Percentiles rank a stretch among this genome's conserved stretches.
Conservation (phyloP, 2,113 vertebrate species). For the Acinonyx jubatus region DNA sequence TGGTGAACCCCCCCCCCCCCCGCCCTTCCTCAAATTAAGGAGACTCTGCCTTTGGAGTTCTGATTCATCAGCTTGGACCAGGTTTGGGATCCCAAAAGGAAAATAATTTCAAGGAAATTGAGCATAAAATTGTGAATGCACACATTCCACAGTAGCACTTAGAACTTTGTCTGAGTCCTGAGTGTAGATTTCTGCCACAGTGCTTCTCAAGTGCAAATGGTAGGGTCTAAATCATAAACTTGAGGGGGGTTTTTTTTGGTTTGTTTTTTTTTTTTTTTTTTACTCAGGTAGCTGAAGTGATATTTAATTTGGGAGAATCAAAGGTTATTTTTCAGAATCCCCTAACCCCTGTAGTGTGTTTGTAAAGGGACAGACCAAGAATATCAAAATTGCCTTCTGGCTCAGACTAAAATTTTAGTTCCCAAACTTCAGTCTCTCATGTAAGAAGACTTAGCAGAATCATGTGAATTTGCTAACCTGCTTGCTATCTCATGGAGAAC, state of each 20-base stretch:
- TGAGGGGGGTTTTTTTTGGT: background rate
- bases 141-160: background rate
- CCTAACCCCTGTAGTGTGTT: background rate
- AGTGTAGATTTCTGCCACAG: background rate
- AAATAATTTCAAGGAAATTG: background rate
- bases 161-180: background rate
- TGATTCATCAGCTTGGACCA: background rate
- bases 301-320: background rate
- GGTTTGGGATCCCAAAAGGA: background rate
- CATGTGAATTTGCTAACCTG: background rate
- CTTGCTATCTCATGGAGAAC: background rate
- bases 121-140: background rate
- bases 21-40: background rate
- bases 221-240: background rate
- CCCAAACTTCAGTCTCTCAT: background rate
- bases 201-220: background rate
- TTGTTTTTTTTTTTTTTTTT: background rate
- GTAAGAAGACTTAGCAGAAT: background rate
- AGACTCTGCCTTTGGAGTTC: background rate
- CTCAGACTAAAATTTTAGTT: background rate
- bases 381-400: background rate
- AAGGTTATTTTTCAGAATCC: background rate
- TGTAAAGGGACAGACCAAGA: background rate
- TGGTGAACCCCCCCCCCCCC: accelerated
- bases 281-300: background rate